Evolutionary conservation across 2,888 invertebrate genomes (phyloP), one percentile per base, ranked within the genome.

Genomic region (Trissolcus japonicus): DNA sequence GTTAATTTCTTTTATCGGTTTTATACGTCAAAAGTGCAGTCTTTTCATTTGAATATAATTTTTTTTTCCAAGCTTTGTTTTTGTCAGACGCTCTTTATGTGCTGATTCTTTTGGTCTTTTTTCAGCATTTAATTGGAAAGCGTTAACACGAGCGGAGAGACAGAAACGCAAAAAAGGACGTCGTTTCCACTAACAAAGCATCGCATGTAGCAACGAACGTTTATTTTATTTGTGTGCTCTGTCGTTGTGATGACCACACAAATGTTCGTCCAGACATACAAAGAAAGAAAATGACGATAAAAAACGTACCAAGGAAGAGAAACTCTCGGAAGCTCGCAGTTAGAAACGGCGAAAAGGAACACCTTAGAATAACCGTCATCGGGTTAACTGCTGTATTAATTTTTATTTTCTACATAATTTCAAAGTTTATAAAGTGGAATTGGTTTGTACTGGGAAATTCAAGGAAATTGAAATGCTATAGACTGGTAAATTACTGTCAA

Each of bases 331-430:
- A 69, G 63, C 54, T 68, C 50, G 60, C 59, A 13, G 69, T 54
- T 75, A 66, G 71, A 62, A 19, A 53, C 61, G 71, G 66, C 66
- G 72, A 66, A 71, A 60, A 62, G 67, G 62, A 67, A 67, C 57
- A 66, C 76, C 71, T 71, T 67, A 59, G 51, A 71, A 72, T 76
- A 66, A 66, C 62, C 66, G 76, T 63, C 16, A 29, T 2, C 0
- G 66, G 59, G 62, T 72, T 76, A 69, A 76, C 69, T 60, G 61
- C 69, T 60, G 69, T 76, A 76, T 75, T 75, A 75, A 68, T 65
- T 65, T 65, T 65, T 76, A 59, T 53, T 53, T 51, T 19, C 16
- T 11, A 11, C 14, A 11, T 46, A 16, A 46, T 46, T 16, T 16
- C n/a, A 14, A 14, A 16, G 16, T 46, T 46, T 11, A 46, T 14